phyloP scores from a whole-genome alignment of 2,888 invertebrate species.

The Noctua janthina region DNA sequence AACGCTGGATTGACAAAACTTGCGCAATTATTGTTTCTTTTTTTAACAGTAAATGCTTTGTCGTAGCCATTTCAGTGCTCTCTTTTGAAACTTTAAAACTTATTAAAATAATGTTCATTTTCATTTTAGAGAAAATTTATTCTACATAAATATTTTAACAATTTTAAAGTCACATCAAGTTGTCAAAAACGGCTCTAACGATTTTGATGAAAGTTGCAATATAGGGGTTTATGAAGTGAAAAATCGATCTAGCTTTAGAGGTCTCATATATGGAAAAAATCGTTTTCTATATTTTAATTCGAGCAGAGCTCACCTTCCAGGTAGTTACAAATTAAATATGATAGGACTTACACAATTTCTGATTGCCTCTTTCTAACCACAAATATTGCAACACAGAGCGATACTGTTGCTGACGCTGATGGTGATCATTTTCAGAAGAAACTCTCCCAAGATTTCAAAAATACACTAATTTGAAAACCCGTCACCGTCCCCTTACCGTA shows the following conservation, averaged over 20 bases:
- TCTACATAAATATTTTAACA: not conserved
- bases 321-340: not conserved
- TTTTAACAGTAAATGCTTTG: not conserved
- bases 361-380: not conserved
- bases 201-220: too few species aligned
- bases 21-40: not conserved
- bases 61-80: not conserved
- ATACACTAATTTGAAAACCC: not conserved
- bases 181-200: too few species aligned
- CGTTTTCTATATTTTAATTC: too few species aligned
- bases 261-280: too few species aligned
- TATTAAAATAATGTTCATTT: not conserved
- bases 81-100: not conserved
- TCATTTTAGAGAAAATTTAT: not conserved
- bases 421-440: not conserved
- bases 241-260: too few species aligned
- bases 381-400: not conserved
- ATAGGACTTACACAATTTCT: not conserved
- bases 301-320: too few species aligned
- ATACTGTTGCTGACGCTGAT: not conserved
- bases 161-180: not conserved
- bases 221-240: too few species aligned
- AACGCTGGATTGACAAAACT: not conserved
- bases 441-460: not conserved
- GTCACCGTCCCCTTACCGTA: slow-evolving; percentile 15